A percentile compares a stretch with the other conserved stretches of the same genome.
phyloP scores from a whole-genome alignment of 2,888 invertebrate species.

The Apotomis turbidana region DNA sequence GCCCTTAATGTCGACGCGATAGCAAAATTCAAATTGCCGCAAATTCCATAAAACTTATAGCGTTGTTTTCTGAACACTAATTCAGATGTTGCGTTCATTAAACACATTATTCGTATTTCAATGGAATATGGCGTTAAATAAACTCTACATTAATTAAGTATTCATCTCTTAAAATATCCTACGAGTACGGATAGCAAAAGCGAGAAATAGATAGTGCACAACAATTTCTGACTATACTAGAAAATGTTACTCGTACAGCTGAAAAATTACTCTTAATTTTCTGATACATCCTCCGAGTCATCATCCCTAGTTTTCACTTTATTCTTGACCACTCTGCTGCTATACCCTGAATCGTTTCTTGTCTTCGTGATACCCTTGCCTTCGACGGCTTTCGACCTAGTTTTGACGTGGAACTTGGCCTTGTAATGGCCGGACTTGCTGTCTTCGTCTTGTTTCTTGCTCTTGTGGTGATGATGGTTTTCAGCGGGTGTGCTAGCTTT shows the following conservation, averaged over 20 bases:
- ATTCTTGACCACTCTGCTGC: slow-evolving; percentile 59
- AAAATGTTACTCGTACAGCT: background rate
- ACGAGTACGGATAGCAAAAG: background rate
- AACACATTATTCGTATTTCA: too few relatives aligned
- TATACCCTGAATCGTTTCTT: slow-evolving; percentile 64
- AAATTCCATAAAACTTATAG: too few relatives aligned
- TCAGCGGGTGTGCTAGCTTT: slow-evolving; percentile 51
- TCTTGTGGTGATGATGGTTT: slow-evolving; percentile 50
- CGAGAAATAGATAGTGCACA: background rate
- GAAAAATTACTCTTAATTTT: slow-evolving; percentile 48
- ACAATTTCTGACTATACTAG: background rate
- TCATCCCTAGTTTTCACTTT: slow-evolving; percentile 72
- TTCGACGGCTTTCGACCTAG: slow-evolving; percentile 58
- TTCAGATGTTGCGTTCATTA: too few relatives aligned
- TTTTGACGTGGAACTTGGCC: slow-evolving; percentile 55
- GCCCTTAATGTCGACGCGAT: too few relatives aligned
- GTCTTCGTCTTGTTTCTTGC: slow-evolving; percentile 57
- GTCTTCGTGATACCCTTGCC: slow-evolving; percentile 70
- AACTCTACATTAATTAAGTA: too few relatives aligned
- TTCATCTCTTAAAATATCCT: too few relatives aligned
- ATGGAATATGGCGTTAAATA: too few relatives aligned
- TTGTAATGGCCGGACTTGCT: slow-evolving; percentile 44
- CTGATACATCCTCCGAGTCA: slow-evolving; percentile 71
- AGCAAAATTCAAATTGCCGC: too few relatives aligned
- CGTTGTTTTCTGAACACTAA: too few relatives aligned